Evolutionary conservation across 2,113 vertebrate genomes (phyloP), one percentile per base, ranked within the genome.

Genomic region (Cardinalis cardinalis): DNA sequence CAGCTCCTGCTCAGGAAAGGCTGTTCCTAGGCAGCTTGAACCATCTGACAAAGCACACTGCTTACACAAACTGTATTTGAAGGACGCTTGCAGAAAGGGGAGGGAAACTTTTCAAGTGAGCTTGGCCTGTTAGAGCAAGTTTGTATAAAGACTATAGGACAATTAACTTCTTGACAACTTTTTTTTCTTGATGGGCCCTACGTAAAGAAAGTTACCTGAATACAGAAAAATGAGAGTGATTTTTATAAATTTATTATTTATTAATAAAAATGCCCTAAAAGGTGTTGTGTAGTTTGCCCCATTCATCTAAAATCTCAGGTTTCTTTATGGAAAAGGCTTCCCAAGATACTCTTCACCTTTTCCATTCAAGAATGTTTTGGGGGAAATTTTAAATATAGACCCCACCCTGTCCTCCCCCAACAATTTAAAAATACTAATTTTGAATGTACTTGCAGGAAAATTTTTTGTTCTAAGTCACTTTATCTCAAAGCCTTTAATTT

Each of bases 51-150:
- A 70, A 85, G 55, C 48, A 48, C 24, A 2, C 34, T 83, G 55
- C 71, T 89, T 82, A 69, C 51, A 76, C 66, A 34, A 58, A 38
- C 12, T 20, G 6, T 26, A 6, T 85, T 82, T 89, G 36, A 79
- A 79, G 76, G 46, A 20, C 5, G 1, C 56, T 74, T 82, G n/a
- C 38, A 71, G 64, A 73, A 87, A 55, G 17, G 25, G 56, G 40
- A 59, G 59, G 79, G 80, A 70, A 72, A 36, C 65, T 40, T 81
- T 92, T 82, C 52, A 63, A 74, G 51, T 51, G 12, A 80, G 15
- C 49, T 81, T 59, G 65, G 77, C 74, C 46, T 92, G 84, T 88
- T 92, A 69, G 53, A 81, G 70, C 46, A 90, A 69, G 73, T 92
- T 88, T 87, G 51, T 88, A 44, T 49, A 61, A 89, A 82, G 61